Evolutionary conservation across 2,113 vertebrate species (phyloP), one percentile per base, ranked within the genome.

Genomic region (Corythaixoides concolor): DNA sequence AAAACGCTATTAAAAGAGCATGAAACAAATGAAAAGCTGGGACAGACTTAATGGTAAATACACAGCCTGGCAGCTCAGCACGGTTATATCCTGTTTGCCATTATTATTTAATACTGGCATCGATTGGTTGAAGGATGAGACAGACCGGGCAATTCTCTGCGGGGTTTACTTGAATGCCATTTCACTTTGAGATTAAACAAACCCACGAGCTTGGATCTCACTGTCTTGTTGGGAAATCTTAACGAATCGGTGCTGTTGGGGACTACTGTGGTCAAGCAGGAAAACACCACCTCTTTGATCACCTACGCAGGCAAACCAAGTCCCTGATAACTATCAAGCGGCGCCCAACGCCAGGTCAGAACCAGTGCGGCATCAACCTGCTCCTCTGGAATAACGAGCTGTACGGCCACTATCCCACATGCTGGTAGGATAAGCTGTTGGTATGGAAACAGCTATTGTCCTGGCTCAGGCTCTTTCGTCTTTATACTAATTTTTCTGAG

Each of bases 21-120:
- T 63, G 60, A 74, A 97, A 91, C 76, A 90, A 96, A 95, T 95
- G 89, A 96, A 95, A 96, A 95, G 95, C 91, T 77, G 80, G 55
- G 83, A 77, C 45, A 90, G 80, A 67, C 50, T 88, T 69, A 81
- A 73, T 55, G 68, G 89, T 74, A 95, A 95, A 89, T 90, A 75
- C 86, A 62, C 0, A 37, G 80, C 76, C 68, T 87, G 64, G 68
- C 80, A 94, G 84, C 20, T 95, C 80, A 90, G 93, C 86, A 84
- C 26, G 5, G 76, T 93, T 77, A 43, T 89, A 95, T 89, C 91
- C 94, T 89, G 68, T 67, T 63, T 69, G 59, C 72, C 28, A 15
- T 93, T 82, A 78, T 95, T 79, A 93, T 90, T 95, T 92, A 92
- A 96, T 88, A 76, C 28, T 52, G 59, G 86, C 88, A 96, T 97